Evolutionary conservation across 2,888 invertebrate species (phyloP).

Genomic region (Tinea semifulvella): DNA sequence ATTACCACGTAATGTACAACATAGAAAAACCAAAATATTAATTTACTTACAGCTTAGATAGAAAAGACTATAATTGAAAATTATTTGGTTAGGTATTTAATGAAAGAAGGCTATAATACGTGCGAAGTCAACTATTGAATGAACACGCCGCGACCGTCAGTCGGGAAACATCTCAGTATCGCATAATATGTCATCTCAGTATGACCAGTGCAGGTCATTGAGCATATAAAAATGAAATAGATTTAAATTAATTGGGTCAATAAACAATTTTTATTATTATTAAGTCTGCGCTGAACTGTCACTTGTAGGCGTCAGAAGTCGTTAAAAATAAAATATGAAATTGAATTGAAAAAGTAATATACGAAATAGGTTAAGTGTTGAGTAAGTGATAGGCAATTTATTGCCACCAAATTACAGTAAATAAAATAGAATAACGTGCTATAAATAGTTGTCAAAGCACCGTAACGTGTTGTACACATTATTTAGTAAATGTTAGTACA

Average conservation of each 20-base stretch:
- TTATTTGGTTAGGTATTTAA: conserved; percentile 16
- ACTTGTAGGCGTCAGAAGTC: no score
- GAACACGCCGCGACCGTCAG: conserved; percentile 19
- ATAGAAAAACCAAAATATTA: neutral
- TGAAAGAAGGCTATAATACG: conserved; percentile 15
- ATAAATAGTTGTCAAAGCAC: neutral
- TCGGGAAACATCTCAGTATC: conserved; percentile 19
- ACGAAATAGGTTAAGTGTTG: no score
- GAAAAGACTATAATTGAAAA: conserved; percentile 18
- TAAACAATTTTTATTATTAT: no score
- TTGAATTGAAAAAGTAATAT: no score
- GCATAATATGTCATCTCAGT: conserved; percentile 20
- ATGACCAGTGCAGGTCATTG: no score
- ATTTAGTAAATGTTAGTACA: neutral
- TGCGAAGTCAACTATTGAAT: conserved; percentile 19
- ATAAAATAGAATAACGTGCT: neutral
- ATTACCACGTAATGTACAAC: neutral
- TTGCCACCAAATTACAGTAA: no score
- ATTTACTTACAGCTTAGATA: neutral
- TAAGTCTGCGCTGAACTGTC: no score
- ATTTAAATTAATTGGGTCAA: no score
- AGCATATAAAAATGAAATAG: no score
- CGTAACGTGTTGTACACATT: conserved; percentile 4
- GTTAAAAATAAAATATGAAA: no score
- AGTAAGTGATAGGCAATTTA: no score